Conservation (phyloP, 2,113 vertebrate species). For the Microcebus murinus region DNA sequence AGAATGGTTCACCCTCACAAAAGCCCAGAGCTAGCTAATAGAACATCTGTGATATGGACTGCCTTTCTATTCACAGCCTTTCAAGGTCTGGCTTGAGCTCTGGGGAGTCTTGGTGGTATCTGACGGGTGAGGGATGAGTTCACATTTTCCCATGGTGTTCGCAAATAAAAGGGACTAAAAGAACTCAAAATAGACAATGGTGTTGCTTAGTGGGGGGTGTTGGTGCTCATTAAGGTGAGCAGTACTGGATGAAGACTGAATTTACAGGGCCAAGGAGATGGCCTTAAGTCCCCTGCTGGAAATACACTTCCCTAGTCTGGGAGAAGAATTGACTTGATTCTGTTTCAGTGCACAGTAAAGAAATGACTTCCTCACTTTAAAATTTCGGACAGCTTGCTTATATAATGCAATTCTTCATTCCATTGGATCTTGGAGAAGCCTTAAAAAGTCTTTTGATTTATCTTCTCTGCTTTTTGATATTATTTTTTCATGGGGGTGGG, state of each 20-base stretch:
- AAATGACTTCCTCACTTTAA: background rate
- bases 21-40: background rate
- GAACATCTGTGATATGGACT: background rate
- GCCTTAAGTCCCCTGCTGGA: background rate
- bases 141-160: background rate
- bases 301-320: background rate
- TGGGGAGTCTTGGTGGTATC: background rate
- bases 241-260: no score
- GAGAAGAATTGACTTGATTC: background rate
- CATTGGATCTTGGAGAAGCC: background rate
- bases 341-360: background rate
- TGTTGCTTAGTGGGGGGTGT: background rate
- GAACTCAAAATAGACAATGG: background rate
- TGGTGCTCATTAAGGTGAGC: fast-evolving
- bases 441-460: background rate
- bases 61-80: background rate
- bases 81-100: background rate
- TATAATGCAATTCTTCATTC: background rate
- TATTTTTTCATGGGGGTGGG: background rate
- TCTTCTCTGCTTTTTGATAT: background rate
- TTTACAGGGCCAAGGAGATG: no score
- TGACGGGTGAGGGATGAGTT: background rate
- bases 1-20: background rate
- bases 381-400: background rate
- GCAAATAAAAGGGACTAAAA: background rate